Conservation (phyloP, 2,113 vertebrate species). For the Oreocharis arfaki region DNA sequence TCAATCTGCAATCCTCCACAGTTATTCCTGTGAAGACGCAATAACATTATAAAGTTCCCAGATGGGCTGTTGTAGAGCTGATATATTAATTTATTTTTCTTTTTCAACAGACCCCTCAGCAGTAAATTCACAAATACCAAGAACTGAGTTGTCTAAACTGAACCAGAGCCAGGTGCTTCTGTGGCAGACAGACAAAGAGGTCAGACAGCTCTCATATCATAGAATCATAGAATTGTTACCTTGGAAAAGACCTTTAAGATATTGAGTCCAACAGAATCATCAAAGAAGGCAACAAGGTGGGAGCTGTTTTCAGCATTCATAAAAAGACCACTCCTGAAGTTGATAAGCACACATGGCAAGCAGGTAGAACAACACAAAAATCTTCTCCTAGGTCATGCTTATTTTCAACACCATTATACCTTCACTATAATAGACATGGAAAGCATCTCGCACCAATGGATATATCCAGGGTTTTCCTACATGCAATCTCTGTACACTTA, state of each 20-base stretch:
- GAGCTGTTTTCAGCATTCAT: background rate
- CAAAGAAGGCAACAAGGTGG: rapidly evolving
- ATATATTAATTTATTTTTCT: background rate
- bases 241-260: background rate
- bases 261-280: background rate
- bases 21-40: background rate
- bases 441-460: background rate
- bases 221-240: background rate
- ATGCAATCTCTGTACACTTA: background rate
- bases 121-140: background rate
- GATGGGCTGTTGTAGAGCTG: background rate
- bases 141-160: background rate
- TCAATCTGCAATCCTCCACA: background rate
- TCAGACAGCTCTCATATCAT: background rate
- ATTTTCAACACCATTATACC: background rate
- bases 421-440: background rate
- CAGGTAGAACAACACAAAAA: background rate
- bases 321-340: background rate
- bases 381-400: background rate
- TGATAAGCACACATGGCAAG: background rate
- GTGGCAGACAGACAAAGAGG: background rate
- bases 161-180: background rate
- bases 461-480: background rate
- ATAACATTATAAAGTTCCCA: background rate
- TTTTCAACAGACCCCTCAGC: background rate